Evolutionary conservation across 2,113 vertebrate genomes (phyloP).

Genomic region (Ptyas mucosa): DNA sequence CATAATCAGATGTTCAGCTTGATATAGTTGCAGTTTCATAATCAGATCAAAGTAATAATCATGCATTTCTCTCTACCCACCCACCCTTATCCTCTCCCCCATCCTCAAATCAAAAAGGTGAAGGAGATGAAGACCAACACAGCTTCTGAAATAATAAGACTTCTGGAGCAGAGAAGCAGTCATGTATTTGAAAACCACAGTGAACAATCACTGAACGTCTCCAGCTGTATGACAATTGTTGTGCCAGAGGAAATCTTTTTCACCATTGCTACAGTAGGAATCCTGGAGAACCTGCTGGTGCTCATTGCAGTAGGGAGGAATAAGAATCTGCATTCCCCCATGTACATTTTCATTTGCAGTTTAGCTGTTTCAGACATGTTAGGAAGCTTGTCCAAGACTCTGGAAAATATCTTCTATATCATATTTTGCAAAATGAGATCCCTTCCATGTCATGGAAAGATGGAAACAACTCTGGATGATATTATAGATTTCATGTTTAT

Average conservation of each 20-base stretch:
- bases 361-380: slow-evolving; percentile 91
- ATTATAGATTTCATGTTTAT: slow-evolving; percentile 87
- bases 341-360: slow-evolving; percentile 96
- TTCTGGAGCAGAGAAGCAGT: slow-evolving; percentile 45
- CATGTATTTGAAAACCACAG: slow-evolving; percentile 42
- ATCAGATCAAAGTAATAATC: slow-evolving; percentile 7
- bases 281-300: slow-evolving; percentile 89
- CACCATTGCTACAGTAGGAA: slow-evolving; percentile 75
- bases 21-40: slow-evolving; percentile 12
- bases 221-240: slow-evolving; percentile 78
- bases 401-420: slow-evolving; percentile 84
- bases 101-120: background rate
- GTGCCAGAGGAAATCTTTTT: slow-evolving; percentile 87
- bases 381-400: slow-evolving; percentile 84
- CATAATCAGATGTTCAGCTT: slow-evolving; percentile 38
- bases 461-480: slow-evolving; percentile 81
- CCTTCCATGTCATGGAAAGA: slow-evolving; percentile 67
- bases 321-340: slow-evolving; percentile 89
- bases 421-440: slow-evolving; percentile 77
- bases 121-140: slow-evolving; percentile 55
- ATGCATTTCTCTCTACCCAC: slow-evolving; percentile 5
- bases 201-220: slow-evolving; percentile 56
- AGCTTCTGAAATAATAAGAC: slow-evolving; percentile 33
- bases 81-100: background rate
- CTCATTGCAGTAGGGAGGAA: slow-evolving; percentile 84